A percentile compares a stretch with the other conserved stretches of the same genome.
Conservation (phyloP, 2,113 vertebrate genomes). For the Agapornis roseicollis region DNA sequence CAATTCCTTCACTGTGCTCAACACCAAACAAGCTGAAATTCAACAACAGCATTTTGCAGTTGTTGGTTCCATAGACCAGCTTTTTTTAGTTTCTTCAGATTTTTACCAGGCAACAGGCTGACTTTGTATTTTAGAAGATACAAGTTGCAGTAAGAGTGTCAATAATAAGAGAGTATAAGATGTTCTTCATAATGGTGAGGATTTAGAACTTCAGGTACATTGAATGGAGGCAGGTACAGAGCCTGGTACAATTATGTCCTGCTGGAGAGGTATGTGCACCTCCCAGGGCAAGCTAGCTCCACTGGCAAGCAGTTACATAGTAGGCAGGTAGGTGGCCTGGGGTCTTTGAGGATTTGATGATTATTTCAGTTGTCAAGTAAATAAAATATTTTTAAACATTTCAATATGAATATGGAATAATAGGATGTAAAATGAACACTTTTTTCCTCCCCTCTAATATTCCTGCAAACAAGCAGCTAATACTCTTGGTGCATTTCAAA, state of each 20-base stretch:
- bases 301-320: neutral
- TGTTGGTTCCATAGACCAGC: neutral
- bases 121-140: neutral
- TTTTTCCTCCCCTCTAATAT: neutral
- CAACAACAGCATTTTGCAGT: neutral
- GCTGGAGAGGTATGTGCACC: neutral
- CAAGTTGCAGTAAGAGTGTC: rapidly evolving
- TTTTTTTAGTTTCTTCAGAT: neutral
- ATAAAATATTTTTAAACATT: neutral
- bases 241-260: neutral
- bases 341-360: neutral
- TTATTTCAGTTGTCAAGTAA: neutral
- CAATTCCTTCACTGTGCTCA: neutral
- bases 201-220: neutral
- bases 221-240: neutral
- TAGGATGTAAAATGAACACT: neutral
- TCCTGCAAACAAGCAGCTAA: neutral
- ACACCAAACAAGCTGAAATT: neutral
- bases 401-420: neutral
- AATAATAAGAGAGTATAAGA: neutral
- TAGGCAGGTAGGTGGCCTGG: neutral
- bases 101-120: neutral
- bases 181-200: neutral
- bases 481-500: neutral
- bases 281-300: neutral